These are phyloP conservation scores for Notospermus geniculatus DNA, from an alignment of 1,140 invertebrate species.

Conservation along the genomic window DNA sequence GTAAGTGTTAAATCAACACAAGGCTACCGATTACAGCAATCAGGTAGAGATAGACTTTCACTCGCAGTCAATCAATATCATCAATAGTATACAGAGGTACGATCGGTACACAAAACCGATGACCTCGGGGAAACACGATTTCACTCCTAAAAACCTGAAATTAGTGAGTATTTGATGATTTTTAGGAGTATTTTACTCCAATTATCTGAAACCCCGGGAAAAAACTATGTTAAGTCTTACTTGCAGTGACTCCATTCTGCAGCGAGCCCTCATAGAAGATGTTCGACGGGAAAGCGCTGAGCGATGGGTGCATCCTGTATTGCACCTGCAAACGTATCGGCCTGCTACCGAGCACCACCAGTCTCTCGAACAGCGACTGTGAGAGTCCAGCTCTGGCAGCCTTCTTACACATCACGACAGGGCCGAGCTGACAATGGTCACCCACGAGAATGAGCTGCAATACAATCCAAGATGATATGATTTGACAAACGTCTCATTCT, in stretches of 20 bases:
- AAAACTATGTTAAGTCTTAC: conserved; percentile 48
- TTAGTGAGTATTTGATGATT: too few species aligned
- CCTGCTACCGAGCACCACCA: conserved; percentile 84
- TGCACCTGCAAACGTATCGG: conserved; percentile 71
- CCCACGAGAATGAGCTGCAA: conserved; percentile 89
- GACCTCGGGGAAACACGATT: too few species aligned
- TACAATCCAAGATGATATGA: conserved; percentile 3
- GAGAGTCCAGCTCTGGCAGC: conserved; percentile 94
- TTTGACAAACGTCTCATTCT: too few species aligned
- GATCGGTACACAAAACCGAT: too few species aligned
- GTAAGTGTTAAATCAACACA: too few species aligned
- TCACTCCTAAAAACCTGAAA: too few species aligned
- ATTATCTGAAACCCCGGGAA: too few species aligned
- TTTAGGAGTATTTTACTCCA: too few species aligned
- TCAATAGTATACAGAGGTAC: too few species aligned
- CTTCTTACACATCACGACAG: conserved; percentile 99
- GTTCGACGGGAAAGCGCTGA: conserved; percentile 97
- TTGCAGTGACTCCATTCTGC: conserved; percentile 95
- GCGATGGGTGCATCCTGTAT: conserved; percentile 95
- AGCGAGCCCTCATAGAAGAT: conserved; percentile 99
- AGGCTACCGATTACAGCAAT: too few species aligned
- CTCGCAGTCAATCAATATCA: too few species aligned
- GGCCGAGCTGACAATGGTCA: conserved; percentile 98
- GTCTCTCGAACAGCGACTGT: conserved; percentile 94
- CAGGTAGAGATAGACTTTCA: too few species aligned